Evolutionary conservation across 2,113 vertebrate genomes (phyloP).

Genomic region (Grantiella picta): DNA sequence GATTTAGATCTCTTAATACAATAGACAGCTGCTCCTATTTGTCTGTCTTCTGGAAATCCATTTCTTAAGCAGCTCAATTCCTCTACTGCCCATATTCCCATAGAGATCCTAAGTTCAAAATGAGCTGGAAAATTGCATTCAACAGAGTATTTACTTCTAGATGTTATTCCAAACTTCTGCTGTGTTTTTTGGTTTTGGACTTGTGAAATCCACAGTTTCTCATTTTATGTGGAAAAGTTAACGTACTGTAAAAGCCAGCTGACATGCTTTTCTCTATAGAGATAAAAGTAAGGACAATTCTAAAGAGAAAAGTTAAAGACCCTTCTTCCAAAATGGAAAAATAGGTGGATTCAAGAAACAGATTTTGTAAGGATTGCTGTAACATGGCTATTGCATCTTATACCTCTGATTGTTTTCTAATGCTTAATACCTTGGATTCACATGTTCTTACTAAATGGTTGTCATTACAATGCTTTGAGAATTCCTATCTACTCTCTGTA

Average conservation of each 20-base stretch:
- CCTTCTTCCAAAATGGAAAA: not conserved
- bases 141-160: not conserved
- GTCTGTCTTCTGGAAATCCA: not conserved
- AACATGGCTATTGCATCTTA: not conserved
- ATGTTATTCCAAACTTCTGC: not conserved
- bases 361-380: not conserved
- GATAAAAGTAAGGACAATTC: not conserved
- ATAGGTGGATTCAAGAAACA: not conserved
- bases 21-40: not conserved
- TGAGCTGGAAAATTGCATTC: not conserved
- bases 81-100: not conserved
- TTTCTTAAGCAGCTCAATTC: not conserved
- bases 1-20: not conserved
- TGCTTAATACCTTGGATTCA: not conserved
- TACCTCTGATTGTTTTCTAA: not conserved
- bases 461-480: not conserved
- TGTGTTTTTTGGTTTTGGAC: not conserved
- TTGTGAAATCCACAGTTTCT: not conserved
- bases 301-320: not conserved
- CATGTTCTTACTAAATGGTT: not conserved
- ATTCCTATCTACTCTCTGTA: not conserved
- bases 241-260: not conserved
- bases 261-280: not conserved
- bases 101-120: not conserved
- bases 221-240: not conserved